Conservation (phyloP, 1,140 invertebrate species). For the Cataglyphis hispanica region DNA sequence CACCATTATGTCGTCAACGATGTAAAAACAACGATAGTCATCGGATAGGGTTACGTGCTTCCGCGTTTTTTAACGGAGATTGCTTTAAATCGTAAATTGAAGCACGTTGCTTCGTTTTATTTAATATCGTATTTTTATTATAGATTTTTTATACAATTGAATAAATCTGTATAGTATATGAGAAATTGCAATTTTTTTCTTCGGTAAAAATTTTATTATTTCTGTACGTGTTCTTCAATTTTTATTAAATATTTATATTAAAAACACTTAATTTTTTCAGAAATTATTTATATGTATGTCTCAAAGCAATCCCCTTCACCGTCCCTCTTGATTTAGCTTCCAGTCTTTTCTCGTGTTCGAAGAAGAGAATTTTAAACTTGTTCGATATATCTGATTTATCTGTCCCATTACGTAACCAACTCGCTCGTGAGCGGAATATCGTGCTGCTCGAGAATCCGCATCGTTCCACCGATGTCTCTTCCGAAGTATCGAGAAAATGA, state of each 20-base stretch:
- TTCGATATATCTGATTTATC: constrained; percentile 22
- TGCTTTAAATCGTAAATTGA: constrained; percentile 41
- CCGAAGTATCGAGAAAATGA: constrained; percentile 2
- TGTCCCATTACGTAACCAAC: constrained; percentile 26
- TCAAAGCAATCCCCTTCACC: not conserved
- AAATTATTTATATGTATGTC: too few species aligned
- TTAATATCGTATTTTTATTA: not conserved
- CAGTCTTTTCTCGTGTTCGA: not conserved
- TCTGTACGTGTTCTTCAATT: not conserved
- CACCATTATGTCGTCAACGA: constrained; percentile 15
- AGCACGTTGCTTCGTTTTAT: not conserved
- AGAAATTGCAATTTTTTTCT: not conserved
- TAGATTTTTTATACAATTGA: not conserved
- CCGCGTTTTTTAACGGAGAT: constrained; percentile 31
- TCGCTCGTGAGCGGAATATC: constrained; percentile 17
- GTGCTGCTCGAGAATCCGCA: not conserved
- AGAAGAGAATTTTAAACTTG: not conserved
- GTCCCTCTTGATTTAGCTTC: too few species aligned
- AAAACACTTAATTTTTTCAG: not conserved
- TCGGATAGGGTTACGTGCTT: constrained; percentile 26
- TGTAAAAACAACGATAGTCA: constrained; percentile 34
- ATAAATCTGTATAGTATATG: not conserved
- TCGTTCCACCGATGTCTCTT: not conserved
- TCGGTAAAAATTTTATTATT: not conserved
- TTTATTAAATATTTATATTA: not conserved